Conservation (phyloP, 2,888 invertebrate genomes). For the Heliconius hortense region DNA sequence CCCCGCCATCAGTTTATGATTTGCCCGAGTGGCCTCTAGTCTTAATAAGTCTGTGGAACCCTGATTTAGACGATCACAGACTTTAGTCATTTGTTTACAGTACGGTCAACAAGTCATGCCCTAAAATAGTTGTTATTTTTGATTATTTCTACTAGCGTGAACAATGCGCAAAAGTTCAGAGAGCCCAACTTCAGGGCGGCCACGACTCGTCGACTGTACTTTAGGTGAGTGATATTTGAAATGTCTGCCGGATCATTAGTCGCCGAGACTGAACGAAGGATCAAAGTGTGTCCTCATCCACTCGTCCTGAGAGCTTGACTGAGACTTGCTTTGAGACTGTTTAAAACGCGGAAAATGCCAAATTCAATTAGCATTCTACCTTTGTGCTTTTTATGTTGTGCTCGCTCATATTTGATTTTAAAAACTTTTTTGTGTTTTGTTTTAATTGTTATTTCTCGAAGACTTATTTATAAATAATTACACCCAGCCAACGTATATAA, state of each 20-base stretch:
- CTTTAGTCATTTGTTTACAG: neutral
- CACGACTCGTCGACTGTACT: neutral
- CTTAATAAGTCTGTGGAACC: too few relatives aligned
- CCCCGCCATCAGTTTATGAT: too few relatives aligned
- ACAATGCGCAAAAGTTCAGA: neutral
- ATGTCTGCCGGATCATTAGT: conserved; percentile 59
- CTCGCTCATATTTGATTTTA: neutral
- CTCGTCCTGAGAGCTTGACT: conserved; percentile 63
- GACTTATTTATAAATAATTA: neutral
- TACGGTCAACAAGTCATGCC: neutral
- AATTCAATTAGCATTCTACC: conserved; percentile 54
- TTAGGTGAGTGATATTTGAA: conserved; percentile 35
- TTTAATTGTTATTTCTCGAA: neutral
- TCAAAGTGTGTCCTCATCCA: conserved; percentile 74
- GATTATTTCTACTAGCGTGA: accelerated
- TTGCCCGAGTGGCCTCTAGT: too few relatives aligned
- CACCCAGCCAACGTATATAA: neutral
- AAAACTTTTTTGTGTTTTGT: neutral
- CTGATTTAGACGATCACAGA: neutral
- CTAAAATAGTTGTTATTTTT: neutral
- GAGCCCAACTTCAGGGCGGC: neutral
- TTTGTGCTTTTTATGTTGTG: conserved; percentile 17
- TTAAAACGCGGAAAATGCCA: conserved; percentile 56
- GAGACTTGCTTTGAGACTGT: conserved; percentile 57
- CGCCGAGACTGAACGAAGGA: conserved; percentile 60